Evolutionary conservation across 2,888 invertebrate species (phyloP).

Genomic region (Drosophila subsilvestris): DNA sequence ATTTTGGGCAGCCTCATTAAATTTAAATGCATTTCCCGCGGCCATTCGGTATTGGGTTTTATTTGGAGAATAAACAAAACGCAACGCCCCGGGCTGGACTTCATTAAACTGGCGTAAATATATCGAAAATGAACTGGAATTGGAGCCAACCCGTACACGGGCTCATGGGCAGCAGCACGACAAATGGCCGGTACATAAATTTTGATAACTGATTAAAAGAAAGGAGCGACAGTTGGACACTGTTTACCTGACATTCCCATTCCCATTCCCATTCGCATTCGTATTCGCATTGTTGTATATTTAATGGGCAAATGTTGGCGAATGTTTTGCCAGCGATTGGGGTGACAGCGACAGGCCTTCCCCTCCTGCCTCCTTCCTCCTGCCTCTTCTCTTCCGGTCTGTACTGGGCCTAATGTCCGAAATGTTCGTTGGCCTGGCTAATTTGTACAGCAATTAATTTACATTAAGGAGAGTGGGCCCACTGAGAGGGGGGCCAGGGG

Average conservation of each 20-base stretch:
- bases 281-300: conserved; percentile 22
- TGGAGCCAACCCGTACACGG: conserved; percentile 15
- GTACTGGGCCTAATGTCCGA: conserved; percentile 52
- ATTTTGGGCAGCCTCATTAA: conserved; percentile 47
- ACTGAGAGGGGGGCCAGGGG: background rate
- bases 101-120: conserved; percentile 67
- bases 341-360: background rate
- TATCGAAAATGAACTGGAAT: conserved; percentile 38
- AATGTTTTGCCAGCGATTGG: conserved; percentile 26
- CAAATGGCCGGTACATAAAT: conserved; percentile 51
- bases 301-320: conserved; percentile 36
- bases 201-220: conserved; percentile 72
- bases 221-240: conserved; percentile 57
- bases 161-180: background rate
- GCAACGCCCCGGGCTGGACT: conserved; percentile 26
- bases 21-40: conserved; percentile 44
- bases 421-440: conserved; percentile 61
- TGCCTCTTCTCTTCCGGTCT: background rate
- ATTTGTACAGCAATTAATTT: conserved; percentile 77
- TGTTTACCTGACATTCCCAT: conserved; percentile 49
- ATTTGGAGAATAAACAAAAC: conserved; percentile 35
- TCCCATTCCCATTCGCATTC: background rate
- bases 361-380: background rate
- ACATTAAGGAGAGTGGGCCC: conserved; percentile 49
- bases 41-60: conserved; percentile 7